phyloP scores from a whole-genome alignment of 2,797 vertebrate species.

The Channa striata region DNA sequence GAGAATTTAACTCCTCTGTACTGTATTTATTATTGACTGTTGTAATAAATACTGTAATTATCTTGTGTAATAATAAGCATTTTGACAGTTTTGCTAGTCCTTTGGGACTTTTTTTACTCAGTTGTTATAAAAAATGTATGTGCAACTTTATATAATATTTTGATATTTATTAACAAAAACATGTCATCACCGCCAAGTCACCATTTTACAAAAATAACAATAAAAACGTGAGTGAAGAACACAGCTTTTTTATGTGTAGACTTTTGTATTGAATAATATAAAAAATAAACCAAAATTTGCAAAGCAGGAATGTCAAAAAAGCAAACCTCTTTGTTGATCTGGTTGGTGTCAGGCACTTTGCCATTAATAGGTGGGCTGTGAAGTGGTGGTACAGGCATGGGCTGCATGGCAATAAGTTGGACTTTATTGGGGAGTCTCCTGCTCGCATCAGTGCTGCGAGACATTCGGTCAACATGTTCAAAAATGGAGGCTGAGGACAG shows the following conservation, averaged over 20 bases:
- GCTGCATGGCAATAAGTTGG: slow-evolving; percentile 99
- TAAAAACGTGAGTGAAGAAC: too few relatives aligned
- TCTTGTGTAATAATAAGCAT: too few relatives aligned
- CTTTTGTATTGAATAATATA: neutral
- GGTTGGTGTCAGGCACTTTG: slow-evolving; percentile 88
- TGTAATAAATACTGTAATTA: too few relatives aligned
- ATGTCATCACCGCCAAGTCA: too few relatives aligned
- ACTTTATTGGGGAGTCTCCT: slow-evolving; percentile 92
- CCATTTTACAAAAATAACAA: too few relatives aligned
- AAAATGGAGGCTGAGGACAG: slow-evolving; percentile 95
- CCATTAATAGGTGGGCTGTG: slow-evolving; percentile 84
- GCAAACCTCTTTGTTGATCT: slow-evolving; percentile 94
- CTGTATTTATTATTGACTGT: too few relatives aligned
- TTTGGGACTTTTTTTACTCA: too few relatives aligned
- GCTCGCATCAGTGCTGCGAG: slow-evolving; percentile 88
- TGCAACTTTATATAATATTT: too few relatives aligned
- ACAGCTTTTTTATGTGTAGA: neutral
- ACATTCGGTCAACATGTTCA: slow-evolving; percentile 94
- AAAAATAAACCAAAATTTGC: neutral
- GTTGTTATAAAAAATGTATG: too few relatives aligned
- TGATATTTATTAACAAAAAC: too few relatives aligned
- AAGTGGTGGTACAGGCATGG: slow-evolving; percentile 89
- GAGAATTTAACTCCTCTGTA: too few relatives aligned
- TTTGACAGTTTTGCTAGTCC: too few relatives aligned
- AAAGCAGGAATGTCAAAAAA: neutral